phyloP scores from a whole-genome alignment of 2,113 vertebrate species.

The Chaetodon auriga region DNA sequence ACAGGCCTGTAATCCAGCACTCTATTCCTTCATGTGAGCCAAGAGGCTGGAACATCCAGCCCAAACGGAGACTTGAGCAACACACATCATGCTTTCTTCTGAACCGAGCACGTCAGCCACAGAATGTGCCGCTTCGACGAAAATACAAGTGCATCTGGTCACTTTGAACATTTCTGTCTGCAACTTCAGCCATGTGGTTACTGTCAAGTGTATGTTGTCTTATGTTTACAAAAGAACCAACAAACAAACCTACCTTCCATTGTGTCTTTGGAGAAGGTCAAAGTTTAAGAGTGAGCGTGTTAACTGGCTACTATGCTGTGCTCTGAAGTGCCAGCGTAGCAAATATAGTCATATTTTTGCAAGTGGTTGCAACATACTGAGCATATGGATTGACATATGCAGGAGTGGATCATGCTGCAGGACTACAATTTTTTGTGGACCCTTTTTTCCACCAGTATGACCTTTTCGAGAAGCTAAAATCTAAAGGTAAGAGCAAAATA shows the following conservation, averaged over 20 bases:
- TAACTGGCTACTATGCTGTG: background rate
- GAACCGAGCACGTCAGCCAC: conserved; percentile 9
- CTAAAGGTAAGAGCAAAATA: background rate
- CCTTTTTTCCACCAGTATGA: background rate
- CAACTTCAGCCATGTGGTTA: background rate
- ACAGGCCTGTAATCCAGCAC: conserved; percentile 69
- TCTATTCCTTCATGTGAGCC: conserved; percentile 60
- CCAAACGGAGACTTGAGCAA: conserved; percentile 29
- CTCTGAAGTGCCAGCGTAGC: no score
- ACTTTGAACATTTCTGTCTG: conserved; percentile 9
- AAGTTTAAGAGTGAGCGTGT: background rate
- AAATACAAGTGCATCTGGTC: conserved; percentile 22
- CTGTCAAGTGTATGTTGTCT: background rate
- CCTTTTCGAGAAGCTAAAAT: background rate
- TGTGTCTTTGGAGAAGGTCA: background rate
- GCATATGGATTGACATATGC: conserved; percentile 3
- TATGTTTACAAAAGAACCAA: background rate
- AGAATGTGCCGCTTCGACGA: conserved; percentile 23
- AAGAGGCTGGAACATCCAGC: conserved; percentile 41
- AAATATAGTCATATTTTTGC: background rate
- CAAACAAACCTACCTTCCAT: background rate
- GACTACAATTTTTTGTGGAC: background rate
- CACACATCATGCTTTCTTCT: conserved; percentile 16
- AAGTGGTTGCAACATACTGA: background rate
- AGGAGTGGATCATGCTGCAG: background rate